Evolutionary conservation across 2,113 vertebrate species (phyloP).

Genomic region (Rhea pennata): DNA sequence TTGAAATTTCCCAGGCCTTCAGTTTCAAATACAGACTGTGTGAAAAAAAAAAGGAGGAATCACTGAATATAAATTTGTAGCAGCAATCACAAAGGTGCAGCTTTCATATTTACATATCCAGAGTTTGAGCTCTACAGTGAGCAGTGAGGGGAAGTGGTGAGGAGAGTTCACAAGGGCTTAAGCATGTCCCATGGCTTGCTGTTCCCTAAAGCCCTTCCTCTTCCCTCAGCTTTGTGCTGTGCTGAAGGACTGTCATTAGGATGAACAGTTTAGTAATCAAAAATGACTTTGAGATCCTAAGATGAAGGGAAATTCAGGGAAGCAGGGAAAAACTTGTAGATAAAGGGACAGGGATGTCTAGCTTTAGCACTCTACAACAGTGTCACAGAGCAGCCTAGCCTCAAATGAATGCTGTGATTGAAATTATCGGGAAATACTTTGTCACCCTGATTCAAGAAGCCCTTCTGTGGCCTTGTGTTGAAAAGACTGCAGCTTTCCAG

Average conservation of each 20-base stretch:
- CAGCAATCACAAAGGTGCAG: neutral
- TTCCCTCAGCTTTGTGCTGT: too few relatives aligned
- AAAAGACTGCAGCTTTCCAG: neutral
- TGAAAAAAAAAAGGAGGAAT: too few relatives aligned
- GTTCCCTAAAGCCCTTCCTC: neutral
- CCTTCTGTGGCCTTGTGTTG: neutral
- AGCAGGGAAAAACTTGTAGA: neutral
- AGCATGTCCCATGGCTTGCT: accelerated
- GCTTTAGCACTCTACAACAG: neutral
- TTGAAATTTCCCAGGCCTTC: neutral
- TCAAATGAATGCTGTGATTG: neutral
- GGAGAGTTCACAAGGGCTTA: neutral
- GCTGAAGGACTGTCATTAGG: neutral
- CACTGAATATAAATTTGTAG: neutral
- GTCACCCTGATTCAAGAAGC: neutral
- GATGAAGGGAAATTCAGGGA: neutral
- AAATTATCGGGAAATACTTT: neutral
- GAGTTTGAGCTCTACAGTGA: accelerated
- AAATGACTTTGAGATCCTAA: neutral
- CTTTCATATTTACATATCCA: neutral
- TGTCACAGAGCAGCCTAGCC: neutral
- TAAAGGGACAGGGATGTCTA: neutral
- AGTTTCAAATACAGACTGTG: neutral
- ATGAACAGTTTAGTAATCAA: neutral
- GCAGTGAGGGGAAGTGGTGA: neutral